phyloP scores from a whole-genome alignment of 2,888 invertebrate species.

The Ennomos fuscantarius region DNA sequence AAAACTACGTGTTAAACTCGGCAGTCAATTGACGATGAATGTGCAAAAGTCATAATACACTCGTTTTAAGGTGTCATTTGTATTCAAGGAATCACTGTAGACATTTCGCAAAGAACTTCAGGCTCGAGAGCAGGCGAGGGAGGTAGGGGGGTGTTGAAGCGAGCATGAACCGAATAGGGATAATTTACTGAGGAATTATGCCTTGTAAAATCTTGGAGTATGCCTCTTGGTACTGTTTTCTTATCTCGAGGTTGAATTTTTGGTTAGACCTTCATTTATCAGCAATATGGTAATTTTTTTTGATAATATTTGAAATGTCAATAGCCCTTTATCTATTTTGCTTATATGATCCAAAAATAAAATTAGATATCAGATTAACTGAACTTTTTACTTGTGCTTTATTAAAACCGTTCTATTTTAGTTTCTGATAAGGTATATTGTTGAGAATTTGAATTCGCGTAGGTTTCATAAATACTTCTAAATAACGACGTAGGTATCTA shows the following conservation, averaged over 20 bases:
- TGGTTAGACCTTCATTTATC: slow-evolving; percentile 31
- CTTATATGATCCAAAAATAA: too few species aligned
- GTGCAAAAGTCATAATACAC: slow-evolving; percentile 78
- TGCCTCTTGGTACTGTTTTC: slow-evolving; percentile 44
- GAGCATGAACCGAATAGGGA: slow-evolving; percentile 71
- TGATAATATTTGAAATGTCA: too few species aligned
- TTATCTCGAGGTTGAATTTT: slow-evolving; percentile 32
- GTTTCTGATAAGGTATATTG: too few species aligned
- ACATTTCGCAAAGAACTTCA: slow-evolving; percentile 81
- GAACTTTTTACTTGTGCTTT: too few species aligned
- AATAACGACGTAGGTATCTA: too few species aligned
- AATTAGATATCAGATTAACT: too few species aligned
- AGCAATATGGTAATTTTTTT: slow-evolving; percentile 1
- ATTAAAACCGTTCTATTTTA: too few species aligned
- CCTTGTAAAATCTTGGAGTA: slow-evolving; percentile 62
- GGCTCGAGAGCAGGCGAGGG: slow-evolving; percentile 45
- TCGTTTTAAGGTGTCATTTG: slow-evolving; percentile 79
- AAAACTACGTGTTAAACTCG: slow-evolving; percentile 53
- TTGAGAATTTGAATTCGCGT: too few species aligned
- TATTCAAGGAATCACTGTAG: slow-evolving; percentile 85
- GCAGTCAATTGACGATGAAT: slow-evolving; percentile 70
- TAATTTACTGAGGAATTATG: slow-evolving; percentile 80
- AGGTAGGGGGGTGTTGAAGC: slow-evolving; percentile 63
- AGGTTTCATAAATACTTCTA: too few species aligned
- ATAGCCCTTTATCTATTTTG: too few species aligned